Base-by-base conservation (phyloP, 2,888 invertebrate genomes). In the Amiota minor region DNA sequence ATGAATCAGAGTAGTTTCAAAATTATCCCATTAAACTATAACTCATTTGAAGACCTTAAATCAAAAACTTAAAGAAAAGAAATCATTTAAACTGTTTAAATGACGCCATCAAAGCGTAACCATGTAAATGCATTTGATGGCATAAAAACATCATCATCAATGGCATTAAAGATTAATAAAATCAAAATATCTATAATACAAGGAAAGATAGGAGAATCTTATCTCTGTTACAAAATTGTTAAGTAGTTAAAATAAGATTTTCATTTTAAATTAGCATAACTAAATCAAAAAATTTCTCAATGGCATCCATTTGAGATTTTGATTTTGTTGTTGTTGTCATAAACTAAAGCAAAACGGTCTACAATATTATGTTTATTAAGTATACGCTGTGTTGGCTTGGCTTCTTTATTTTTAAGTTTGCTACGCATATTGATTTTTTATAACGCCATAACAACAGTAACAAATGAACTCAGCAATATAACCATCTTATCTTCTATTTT, bases 361-460 rank as follows among this genome's bases (percentile, higher is more conserved):
- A 11, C 11, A 2, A 16, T 20, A 20, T 10, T 16, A 16, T 53
- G 14, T 53, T n/a, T 53, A 53, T 16, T 20, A 59, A 16, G 20
- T 20, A 59, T 59, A 59, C 59, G 59, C 11, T 20, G 10, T 59
- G 59, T 59, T 59, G 59, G 20, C 9, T 11, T 59, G n/a, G n/a
- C n/a, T n/a, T 12, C 53, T n/a, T 12, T 3, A 50, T 50, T n/a
- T 50, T 9, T 10, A 3, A 20, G 20, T 2, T 59, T 20, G 59
- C 18, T n/a, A 59, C 59, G 59, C 59, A 59, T 59, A 59, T 59
- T 59, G 59, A 59, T 49, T 72, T 74, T 74, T 76, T 73, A 76
- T 76, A 73, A 74, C 74, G 73, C 72, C 55, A 47, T 67, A 70
- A 67, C 47, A 73, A 64, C 16, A 65, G 45, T 23, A 64, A 16